These are phyloP conservation scores for Loris lydekkerianus DNA, from an alignment of 2,797 vertebrate genomes.

Conservation along the genomic window DNA sequence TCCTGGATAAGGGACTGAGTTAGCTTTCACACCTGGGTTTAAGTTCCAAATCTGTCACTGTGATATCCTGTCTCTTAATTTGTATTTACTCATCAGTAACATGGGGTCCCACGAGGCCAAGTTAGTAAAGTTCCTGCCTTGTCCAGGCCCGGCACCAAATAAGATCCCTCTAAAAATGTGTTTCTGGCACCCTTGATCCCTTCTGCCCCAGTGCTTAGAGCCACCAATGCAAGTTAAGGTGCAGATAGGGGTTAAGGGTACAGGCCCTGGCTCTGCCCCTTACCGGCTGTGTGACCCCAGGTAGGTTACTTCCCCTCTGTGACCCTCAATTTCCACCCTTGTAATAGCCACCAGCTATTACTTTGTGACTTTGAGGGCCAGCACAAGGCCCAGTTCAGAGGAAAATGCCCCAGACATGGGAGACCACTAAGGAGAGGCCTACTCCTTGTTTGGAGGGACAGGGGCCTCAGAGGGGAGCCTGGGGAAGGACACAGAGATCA, in stretches of 20 bases:
- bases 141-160: background rate
- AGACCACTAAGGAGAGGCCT: background rate
- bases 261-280: background rate
- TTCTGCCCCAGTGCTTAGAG: background rate
- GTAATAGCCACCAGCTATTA: background rate
- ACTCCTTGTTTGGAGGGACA: background rate
- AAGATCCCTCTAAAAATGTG: background rate
- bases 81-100: background rate
- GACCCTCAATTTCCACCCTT: constrained; percentile 22
- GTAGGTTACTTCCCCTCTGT: background rate
- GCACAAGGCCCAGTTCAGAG: background rate
- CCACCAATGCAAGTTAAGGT: background rate
- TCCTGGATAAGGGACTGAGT: background rate
- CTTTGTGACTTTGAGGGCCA: background rate
- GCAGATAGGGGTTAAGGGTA: background rate
- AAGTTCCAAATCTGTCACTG: background rate
- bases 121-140: background rate
- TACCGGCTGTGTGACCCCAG: background rate
- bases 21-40: background rate
- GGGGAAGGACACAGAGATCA: background rate
- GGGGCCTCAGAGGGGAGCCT: background rate
- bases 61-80: background rate
- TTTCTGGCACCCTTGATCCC: background rate
- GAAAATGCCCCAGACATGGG: background rate
- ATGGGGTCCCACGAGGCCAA: background rate